Percentiles rank a stretch among this genome's conserved stretches.
Conservation (phyloP, 2,113 vertebrate genomes). For the Stigmatopora argus region DNA sequence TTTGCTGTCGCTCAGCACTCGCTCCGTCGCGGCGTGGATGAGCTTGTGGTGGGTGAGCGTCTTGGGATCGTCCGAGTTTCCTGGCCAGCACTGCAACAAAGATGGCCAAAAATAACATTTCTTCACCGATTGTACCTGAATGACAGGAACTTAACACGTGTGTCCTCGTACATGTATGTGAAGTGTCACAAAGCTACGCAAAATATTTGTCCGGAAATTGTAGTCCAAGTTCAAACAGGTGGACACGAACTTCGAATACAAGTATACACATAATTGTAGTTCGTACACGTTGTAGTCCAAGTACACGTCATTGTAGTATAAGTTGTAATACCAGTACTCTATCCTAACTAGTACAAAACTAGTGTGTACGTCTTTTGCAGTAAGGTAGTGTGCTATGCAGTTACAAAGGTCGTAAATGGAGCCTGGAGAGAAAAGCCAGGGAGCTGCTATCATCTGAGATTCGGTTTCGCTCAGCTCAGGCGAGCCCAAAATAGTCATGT, state of each 20-base stretch:
- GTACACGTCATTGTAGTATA: too few species aligned
- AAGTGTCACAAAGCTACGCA: too few species aligned
- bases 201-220: too few species aligned
- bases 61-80: constrained; percentile 92
- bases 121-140: too few species aligned
- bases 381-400: not conserved
- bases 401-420: constrained; percentile 1
- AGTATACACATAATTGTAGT: too few species aligned
- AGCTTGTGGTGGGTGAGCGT: constrained; percentile 89
- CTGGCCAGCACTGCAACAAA: constrained; percentile 76
- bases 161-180: too few species aligned
- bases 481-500: constrained; percentile 60
- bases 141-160: too few species aligned
- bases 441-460: constrained; percentile 19
- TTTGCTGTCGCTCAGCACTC: constrained; percentile 85
- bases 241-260: too few species aligned
- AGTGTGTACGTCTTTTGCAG: not conserved
- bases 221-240: too few species aligned
- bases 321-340: not conserved
- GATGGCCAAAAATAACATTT: not conserved
- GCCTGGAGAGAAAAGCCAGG: constrained; percentile 11
- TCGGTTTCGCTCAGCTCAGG: constrained; percentile 18
- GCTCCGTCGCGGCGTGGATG: constrained; percentile 86
- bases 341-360: not conserved
- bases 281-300: too few species aligned